phyloP scores from a whole-genome alignment of 2,888 invertebrate genomes.

The Hirtodrosophila histrioides region DNA sequence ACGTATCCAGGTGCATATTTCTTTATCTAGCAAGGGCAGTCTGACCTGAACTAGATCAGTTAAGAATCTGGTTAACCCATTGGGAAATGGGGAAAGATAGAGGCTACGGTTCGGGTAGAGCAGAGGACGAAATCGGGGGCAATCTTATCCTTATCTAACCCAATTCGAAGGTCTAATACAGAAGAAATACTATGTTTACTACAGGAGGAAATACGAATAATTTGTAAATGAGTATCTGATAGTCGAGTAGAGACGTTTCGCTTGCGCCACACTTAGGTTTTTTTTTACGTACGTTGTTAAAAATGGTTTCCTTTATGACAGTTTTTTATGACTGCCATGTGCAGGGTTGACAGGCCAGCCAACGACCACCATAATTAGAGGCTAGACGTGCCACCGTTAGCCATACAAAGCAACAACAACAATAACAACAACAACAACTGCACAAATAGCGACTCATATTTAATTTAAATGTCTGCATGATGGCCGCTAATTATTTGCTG shows the following conservation, averaged over 20 bases:
- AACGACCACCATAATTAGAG: slow-evolving; percentile 65
- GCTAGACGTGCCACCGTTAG: slow-evolving; percentile 46
- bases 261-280: not conserved
- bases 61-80: too few species aligned
- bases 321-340: slow-evolving; percentile 72
- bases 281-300: slow-evolving; percentile 29
- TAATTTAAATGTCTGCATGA: slow-evolving; percentile 68
- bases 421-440: slow-evolving; percentile 6
- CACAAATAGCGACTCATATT: slow-evolving; percentile 55
- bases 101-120: too few species aligned
- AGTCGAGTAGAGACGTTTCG: not conserved
- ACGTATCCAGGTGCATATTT: too few species aligned
- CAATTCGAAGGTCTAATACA: too few species aligned
- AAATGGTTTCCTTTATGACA: slow-evolving; percentile 74
- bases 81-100: too few species aligned
- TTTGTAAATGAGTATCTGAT: not conserved
- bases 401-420: slow-evolving; percentile 18
- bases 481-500: slow-evolving; percentile 70
- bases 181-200: too few species aligned
- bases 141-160: too few species aligned
- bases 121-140: too few species aligned
- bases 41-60: too few species aligned
- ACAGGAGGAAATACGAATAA: too few species aligned
- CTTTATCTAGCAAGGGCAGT: too few species aligned
- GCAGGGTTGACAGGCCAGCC: slow-evolving; percentile 53